These are phyloP conservation scores for Callaeas wilsoni DNA, from an alignment of 2,113 vertebrate genomes.

Conservation along the genomic window DNA sequence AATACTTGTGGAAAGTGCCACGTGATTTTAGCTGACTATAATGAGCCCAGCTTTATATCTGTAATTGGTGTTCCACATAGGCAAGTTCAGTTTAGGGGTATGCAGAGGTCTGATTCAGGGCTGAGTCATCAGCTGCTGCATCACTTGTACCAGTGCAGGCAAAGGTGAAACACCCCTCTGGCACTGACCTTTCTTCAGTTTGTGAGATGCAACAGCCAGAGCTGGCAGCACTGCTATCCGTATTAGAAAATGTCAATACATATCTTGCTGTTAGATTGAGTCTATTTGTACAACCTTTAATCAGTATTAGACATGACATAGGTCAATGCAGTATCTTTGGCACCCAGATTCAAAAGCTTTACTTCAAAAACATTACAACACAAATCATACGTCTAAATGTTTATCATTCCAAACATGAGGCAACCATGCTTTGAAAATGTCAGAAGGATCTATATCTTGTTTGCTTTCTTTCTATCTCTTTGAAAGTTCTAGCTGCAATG, in stretches of 20 bases:
- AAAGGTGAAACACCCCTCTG: neutral
- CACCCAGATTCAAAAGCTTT: slow-evolving; percentile 3
- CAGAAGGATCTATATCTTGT: neutral
- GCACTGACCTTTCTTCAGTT: slow-evolving; percentile 18
- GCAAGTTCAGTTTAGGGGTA: neutral
- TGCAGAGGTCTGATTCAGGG: neutral
- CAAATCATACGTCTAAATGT: slow-evolving; percentile 1
- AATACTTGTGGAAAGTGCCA: neutral
- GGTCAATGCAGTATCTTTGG: slow-evolving; percentile 32
- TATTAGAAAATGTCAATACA: slow-evolving; percentile 47
- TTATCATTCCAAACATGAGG: slow-evolving; percentile 15
- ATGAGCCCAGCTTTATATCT: neutral
- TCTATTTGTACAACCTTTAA: slow-evolving; percentile 49
- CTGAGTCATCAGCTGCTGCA: neutral
- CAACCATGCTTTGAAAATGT: neutral
- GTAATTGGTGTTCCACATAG: neutral
- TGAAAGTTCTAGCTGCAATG: neutral
- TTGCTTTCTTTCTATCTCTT: neutral
- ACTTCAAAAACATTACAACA: neutral
- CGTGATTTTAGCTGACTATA: neutral
- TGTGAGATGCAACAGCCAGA: neutral
- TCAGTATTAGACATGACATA: slow-evolving; percentile 38
- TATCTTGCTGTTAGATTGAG: slow-evolving; percentile 35
- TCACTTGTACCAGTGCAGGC: neutral
- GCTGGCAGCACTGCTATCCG: neutral